Evolutionary conservation across 2,113 vertebrate species (phyloP).

Genomic region (Merops nubicus): DNA sequence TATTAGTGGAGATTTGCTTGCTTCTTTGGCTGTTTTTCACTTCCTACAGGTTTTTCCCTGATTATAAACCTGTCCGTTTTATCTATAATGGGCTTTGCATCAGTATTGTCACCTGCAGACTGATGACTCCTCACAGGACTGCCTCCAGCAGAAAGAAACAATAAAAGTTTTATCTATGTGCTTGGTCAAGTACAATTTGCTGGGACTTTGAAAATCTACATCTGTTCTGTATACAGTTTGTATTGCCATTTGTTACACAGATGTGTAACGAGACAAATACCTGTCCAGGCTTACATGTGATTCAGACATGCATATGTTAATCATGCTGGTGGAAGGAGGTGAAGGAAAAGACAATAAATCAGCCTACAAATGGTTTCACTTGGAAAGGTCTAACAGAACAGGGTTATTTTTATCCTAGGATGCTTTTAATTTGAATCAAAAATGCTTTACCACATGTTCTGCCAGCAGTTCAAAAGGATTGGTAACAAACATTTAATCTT

Average conservation of each 20-base stretch:
- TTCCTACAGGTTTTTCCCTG: background rate
- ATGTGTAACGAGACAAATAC: constrained; percentile 81
- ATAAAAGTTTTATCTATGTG: constrained; percentile 65
- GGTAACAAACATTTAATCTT: constrained; percentile 87
- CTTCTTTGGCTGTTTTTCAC: background rate
- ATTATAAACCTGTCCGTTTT: background rate
- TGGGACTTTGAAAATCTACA: constrained; percentile 63
- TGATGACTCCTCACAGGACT: background rate
- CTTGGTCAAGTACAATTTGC: constrained; percentile 72
- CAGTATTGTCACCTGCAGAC: background rate
- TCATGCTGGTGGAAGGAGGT: constrained; percentile 74
- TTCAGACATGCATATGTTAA: constrained; percentile 79
- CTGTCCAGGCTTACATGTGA: constrained; percentile 76
- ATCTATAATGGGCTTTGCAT: background rate
- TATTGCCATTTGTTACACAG: constrained; percentile 79
- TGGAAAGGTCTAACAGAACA: constrained; percentile 78
- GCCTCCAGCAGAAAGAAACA: constrained; percentile 15
- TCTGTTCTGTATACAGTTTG: constrained; percentile 73
- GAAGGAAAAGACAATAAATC: constrained; percentile 80
- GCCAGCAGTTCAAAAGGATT: constrained; percentile 84
- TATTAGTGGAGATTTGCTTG: background rate
- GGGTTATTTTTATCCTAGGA: constrained; percentile 87
- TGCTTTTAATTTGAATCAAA: constrained; percentile 87
- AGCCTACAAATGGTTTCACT: constrained; percentile 79
- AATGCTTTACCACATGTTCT: constrained; percentile 86